Percentiles rank a stretch among this genome's conserved stretches.
These are phyloP conservation scores for Endomychus coccineus DNA, from an alignment of 2,888 invertebrate species.

Conservation along the genomic window DNA sequence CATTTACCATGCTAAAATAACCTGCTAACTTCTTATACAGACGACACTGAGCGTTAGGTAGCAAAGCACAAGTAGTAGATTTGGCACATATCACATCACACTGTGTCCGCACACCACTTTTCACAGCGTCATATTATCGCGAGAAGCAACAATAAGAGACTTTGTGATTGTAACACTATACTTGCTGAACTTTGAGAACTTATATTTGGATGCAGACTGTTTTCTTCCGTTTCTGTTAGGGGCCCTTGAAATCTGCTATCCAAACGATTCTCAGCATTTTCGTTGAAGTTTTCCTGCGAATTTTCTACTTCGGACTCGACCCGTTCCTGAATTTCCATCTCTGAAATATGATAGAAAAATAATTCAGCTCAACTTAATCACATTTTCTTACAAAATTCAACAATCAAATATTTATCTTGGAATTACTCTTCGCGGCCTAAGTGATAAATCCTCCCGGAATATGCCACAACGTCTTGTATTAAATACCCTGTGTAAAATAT, in stretches of 20 bases:
- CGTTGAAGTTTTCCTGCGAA: conserved; percentile 28
- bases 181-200: conserved; percentile 23
- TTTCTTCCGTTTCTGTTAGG: conserved; percentile 51
- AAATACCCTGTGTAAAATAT: too few relatives aligned
- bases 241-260: conserved; percentile 58
- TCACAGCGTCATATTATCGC: conserved; percentile 16
- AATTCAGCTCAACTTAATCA: too few relatives aligned
- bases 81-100: conserved; percentile 42
- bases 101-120: conserved; percentile 30
- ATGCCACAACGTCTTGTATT: too few relatives aligned
- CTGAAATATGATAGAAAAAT: conserved; percentile 44
- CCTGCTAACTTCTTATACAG: conserved; percentile 18
- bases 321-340: conserved; percentile 55
- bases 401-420: too few relatives aligned
- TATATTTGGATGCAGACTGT: conserved; percentile 27
- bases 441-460: too few relatives aligned
- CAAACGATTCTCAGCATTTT: conserved; percentile 34
- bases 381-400: too few relatives aligned
- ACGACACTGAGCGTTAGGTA: conserved; percentile 35
- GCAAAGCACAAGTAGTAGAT: conserved; percentile 41
- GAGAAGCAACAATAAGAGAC: conserved; percentile 30
- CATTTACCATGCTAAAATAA: conserved; percentile 9
- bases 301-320: conserved; percentile 48
- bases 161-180: conserved; percentile 17
- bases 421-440: too few relatives aligned